phyloP scores from a whole-genome alignment of 1,140 invertebrate species.

The Drosophila sproati region DNA sequence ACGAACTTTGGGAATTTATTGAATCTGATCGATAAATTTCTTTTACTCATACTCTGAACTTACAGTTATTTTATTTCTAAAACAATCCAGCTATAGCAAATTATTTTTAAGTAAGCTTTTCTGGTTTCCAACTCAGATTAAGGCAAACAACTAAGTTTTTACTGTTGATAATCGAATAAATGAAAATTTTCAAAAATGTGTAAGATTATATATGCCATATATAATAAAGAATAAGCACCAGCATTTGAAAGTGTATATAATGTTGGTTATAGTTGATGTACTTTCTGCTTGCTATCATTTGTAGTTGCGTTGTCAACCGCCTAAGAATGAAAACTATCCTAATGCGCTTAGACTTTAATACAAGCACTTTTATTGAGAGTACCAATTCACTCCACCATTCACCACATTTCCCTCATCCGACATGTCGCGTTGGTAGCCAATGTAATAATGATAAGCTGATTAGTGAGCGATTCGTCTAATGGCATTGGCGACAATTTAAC shows the following conservation, averaged over 20 bases:
- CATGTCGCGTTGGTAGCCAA: constrained; percentile 18
- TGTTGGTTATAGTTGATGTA: not conserved
- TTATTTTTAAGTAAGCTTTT: no score
- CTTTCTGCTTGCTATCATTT: not conserved
- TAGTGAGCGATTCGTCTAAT: constrained; percentile 69
- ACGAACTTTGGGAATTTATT: no score
- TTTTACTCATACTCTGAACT: no score
- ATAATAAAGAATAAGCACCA: no score
- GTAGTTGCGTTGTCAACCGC: constrained; percentile 9
- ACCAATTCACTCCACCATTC: not conserved
- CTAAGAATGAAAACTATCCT: constrained; percentile 53
- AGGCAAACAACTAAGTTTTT: no score
- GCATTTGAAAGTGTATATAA: not conserved
- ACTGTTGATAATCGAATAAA: no score
- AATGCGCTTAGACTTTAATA: constrained; percentile 65
- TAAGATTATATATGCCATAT: no score
- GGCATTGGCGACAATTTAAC: constrained; percentile 71
- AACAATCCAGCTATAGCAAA: no score
- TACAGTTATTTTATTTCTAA: no score
- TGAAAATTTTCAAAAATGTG: no score
- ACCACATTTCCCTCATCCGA: not conserved
- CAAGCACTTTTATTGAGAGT: constrained; percentile 58
- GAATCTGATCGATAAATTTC: no score
- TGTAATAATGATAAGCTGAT: constrained; percentile 80
- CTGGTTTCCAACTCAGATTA: no score